Evolutionary conservation across 1,140 invertebrate species (phyloP).

Genomic region (Thaumatotibia leucotreta): DNA sequence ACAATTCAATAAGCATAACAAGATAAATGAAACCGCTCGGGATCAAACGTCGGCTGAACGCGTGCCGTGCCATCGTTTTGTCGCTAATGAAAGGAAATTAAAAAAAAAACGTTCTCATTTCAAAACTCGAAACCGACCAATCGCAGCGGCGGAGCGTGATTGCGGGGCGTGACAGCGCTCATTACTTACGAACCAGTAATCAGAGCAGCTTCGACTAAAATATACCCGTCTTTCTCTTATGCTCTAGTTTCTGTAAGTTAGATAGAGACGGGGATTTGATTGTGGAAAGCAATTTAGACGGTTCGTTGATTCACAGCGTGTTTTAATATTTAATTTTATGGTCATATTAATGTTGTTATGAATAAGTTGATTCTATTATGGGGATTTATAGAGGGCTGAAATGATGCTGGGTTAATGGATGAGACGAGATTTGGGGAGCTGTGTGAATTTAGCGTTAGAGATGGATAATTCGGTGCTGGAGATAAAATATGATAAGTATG

Average conservation of each 20-base stretch:
- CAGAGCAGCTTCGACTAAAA: constrained; percentile 20
- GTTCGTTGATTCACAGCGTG: constrained; percentile 50
- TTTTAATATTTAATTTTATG: constrained; percentile 72
- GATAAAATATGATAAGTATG: constrained; percentile 14
- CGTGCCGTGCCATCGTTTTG: constrained; percentile 16
- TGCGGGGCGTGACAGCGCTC: constrained; percentile 59
- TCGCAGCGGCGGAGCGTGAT: constrained; percentile 44
- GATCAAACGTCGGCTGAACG: constrained; percentile 16
- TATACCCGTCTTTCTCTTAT: constrained; percentile 36
- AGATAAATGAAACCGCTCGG: constrained; percentile 16
- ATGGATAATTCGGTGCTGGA: constrained; percentile 31
- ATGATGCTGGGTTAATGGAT: constrained; percentile 49
- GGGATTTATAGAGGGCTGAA: constrained; percentile 54
- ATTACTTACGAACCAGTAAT: constrained; percentile 47
- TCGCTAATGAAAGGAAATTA: constrained; percentile 54
- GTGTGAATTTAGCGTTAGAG: constrained; percentile 1
- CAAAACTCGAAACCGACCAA: constrained; percentile 56
- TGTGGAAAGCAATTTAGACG: constrained; percentile 33
- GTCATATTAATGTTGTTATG: constrained; percentile 61
- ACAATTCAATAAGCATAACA: constrained; percentile 16
- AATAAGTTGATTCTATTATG: constrained; percentile 58
- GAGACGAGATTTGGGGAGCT: constrained; percentile 40
- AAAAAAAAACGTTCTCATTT: constrained; percentile 50
- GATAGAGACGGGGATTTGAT: constrained; percentile 35
- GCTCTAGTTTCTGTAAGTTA: background rate